phyloP scores from a whole-genome alignment of 2,888 invertebrate species.

The Eurytoma adleriae region DNA sequence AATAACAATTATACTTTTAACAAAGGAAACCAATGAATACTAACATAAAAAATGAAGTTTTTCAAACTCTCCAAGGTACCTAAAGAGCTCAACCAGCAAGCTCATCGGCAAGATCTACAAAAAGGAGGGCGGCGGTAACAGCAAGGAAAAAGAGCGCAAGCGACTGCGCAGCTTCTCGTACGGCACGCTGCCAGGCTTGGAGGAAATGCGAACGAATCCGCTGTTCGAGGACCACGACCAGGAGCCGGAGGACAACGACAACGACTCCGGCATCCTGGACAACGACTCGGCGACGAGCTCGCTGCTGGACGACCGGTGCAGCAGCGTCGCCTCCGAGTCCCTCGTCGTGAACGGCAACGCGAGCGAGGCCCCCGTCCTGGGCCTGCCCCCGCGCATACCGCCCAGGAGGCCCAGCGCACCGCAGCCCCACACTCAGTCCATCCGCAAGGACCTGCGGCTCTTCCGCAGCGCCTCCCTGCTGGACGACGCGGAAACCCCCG shows the following conservation, averaged over 20 bases:
- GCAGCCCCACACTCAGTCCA: conserved; percentile 43
- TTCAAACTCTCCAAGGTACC: conserved; percentile 76
- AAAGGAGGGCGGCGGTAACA: conserved; percentile 63
- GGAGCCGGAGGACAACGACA: conserved; percentile 77
- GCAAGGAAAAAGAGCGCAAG: conserved; percentile 56
- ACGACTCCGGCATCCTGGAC: conserved; percentile 86
- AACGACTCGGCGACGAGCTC: conserved; percentile 85
- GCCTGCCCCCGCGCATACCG: conserved; percentile 68
- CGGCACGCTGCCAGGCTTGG: conserved; percentile 84
- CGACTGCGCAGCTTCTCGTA: conserved; percentile 84
- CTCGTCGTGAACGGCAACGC: conserved; percentile 56
- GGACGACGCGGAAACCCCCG: conserved; percentile 21
- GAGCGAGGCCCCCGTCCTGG: conserved; percentile 32
- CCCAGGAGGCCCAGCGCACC: conserved; percentile 67
- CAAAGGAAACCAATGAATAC: too few species aligned
- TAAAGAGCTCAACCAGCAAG: conserved; percentile 83
- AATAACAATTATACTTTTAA: too few species aligned
- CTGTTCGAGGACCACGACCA: conserved; percentile 78
- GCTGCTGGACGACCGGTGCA: conserved; percentile 76
- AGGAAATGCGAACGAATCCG: conserved; percentile 83
- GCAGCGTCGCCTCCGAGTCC: conserved; percentile 67
- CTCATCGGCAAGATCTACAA: conserved; percentile 83
- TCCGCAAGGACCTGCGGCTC: conserved; percentile 58
- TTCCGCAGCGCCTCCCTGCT: conserved; percentile 51
- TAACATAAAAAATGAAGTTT: too few species aligned